A percentile compares a stretch with the other conserved stretches of the same genome.
Conservation (phyloP, 2,888 invertebrate species). For the Chorisops tibialis region DNA sequence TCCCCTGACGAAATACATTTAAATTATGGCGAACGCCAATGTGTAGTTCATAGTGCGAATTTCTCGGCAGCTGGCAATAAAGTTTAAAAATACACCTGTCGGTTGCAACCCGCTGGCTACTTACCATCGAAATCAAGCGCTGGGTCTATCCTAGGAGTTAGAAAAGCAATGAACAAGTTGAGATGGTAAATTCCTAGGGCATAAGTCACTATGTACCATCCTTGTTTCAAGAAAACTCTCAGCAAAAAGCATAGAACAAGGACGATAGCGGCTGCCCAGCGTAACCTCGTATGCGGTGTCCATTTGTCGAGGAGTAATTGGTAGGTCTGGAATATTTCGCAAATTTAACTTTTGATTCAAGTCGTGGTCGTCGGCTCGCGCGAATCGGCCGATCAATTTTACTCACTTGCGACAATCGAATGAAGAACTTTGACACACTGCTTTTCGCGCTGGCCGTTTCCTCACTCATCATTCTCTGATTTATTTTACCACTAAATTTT, state of each 20-base stretch:
- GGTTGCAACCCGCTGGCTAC: no score
- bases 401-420: slow-evolving; percentile 50
- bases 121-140: slow-evolving; percentile 90
- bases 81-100: no score
- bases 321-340: slow-evolving; percentile 53
- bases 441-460: slow-evolving; percentile 45
- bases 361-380: no score
- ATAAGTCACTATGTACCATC: slow-evolving; percentile 99
- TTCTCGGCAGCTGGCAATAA: no score
- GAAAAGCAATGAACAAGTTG: slow-evolving; percentile 98
- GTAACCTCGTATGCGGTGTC: slow-evolving; percentile 75
- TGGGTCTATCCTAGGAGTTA: slow-evolving; percentile 99
- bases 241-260: slow-evolving; percentile 72
- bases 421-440: slow-evolving; percentile 48
- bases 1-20: no score
- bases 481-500: background rate
- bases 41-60: no score
- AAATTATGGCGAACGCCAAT: no score
- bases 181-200: slow-evolving; percentile 98
- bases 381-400: no score
- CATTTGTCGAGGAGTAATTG: slow-evolving; percentile 82
- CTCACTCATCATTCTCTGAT: slow-evolving; percentile 49
- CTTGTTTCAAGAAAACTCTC: slow-evolving; percentile 85
- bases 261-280: slow-evolving; percentile 74
- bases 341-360: background rate